A percentile compares a stretch with the other conserved stretches of the same genome.
Conservation (phyloP, 2,797 vertebrate species). For the Chromobotia macracanthus region DNA sequence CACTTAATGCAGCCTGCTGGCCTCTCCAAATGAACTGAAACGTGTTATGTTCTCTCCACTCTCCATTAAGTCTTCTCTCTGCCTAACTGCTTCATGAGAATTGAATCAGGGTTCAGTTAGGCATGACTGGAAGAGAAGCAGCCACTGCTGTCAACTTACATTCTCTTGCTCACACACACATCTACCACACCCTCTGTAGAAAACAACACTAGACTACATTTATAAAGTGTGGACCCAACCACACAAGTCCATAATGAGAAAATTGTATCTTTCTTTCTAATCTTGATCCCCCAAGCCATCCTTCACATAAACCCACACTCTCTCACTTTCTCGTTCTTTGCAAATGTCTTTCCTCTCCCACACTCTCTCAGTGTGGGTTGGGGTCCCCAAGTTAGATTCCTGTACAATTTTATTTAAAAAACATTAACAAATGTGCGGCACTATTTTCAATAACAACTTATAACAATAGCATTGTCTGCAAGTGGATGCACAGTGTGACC, state of each 20-base stretch:
- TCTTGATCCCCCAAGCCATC: no score
- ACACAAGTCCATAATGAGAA: no score
- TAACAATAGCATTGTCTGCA: no score
- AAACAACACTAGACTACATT: constrained; percentile 22
- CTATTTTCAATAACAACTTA: no score
- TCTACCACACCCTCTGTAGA: constrained; percentile 30
- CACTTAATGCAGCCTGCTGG: constrained; percentile 12
- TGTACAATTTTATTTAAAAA: not conserved
- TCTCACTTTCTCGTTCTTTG: no score
- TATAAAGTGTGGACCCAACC: no score
- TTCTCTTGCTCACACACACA: constrained; percentile 2
- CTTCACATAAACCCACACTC: no score
- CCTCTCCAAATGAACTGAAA: constrained; percentile 39
- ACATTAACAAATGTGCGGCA: no score
- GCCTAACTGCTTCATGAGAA: constrained; percentile 44
- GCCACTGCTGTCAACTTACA: constrained; percentile 5
- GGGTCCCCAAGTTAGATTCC: no score
- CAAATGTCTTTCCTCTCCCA: not conserved
- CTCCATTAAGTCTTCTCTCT: constrained; percentile 11
- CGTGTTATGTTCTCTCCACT: constrained; percentile 10
- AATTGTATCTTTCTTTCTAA: constrained; percentile 10
- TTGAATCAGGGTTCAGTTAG: constrained; percentile 53
- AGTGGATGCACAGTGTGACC: no score
- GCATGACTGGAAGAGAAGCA: constrained; percentile 24
- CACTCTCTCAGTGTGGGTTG: no score